A percentile compares a stretch with the other conserved stretches of the same genome.
Evolutionary conservation across 35 echinoderm and acorn worm genomes (phyloP).

Genomic region (Eucidaris tribuloides): DNA sequence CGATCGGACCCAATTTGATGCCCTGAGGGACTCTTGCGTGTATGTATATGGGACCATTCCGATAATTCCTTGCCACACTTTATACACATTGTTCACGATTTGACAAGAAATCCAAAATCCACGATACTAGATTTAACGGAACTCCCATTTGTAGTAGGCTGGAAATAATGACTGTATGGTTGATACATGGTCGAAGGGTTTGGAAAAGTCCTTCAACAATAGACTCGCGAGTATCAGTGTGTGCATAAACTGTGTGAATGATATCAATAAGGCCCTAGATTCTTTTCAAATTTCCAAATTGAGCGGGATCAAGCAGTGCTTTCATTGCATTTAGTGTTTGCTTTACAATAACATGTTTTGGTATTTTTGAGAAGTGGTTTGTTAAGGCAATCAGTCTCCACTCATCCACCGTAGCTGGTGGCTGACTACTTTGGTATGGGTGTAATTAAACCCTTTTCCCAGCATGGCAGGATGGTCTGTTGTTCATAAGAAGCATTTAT

Average conservation of each 20-base stretch:
- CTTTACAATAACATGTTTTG: constrained; percentile 27
- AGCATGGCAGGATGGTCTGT: background rate
- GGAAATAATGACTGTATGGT: constrained; percentile 39
- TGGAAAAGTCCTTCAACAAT: constrained; percentile 56
- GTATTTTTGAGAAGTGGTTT: constrained; percentile 6
- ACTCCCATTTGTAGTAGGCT: background rate
- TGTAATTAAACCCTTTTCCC: constrained; percentile 3
- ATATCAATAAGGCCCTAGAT: background rate
- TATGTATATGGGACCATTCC: background rate
- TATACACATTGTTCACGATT: background rate
- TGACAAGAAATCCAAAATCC: background rate
- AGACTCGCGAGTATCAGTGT: constrained; percentile 43
- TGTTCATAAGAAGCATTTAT: constrained; percentile 31
- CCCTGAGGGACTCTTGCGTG: background rate
- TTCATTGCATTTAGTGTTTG: background rate
- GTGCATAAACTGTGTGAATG: background rate
- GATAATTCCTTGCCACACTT: background rate
- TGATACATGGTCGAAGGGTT: constrained; percentile 49
- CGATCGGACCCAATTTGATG: background rate
- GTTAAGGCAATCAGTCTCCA: constrained; percentile 7
- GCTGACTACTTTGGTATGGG: constrained; percentile 24
- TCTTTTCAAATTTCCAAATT: constrained; percentile 23
- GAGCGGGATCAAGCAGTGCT: background rate
- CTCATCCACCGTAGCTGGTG: background rate
- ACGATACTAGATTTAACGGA: background rate